A percentile compares a stretch with the other conserved stretches of the same genome.
phyloP scores from a whole-genome alignment of 2,888 invertebrate species.

The Catocala sponsa region DNA sequence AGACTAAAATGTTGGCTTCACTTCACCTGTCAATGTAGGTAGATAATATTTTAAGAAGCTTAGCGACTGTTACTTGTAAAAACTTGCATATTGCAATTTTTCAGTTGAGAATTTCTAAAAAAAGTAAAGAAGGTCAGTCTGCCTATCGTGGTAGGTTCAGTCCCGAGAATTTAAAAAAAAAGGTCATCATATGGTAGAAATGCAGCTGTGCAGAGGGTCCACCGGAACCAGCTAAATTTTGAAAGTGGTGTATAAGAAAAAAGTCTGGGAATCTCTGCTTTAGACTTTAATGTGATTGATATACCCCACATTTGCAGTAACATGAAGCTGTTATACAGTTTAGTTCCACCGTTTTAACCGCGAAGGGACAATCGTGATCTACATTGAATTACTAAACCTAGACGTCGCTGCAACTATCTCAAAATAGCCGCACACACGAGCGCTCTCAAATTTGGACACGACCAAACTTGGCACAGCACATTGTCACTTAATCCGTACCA shows the following conservation, averaged over 20 bases:
- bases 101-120: fast-evolving
- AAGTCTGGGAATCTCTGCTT: background rate
- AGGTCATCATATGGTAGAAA: no score
- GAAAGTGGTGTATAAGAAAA: no score
- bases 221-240: no score
- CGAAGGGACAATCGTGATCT: conserved; percentile 11
- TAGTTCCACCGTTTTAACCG: conserved; percentile 5
- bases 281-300: background rate
- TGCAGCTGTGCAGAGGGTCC: no score
- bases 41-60: no score
- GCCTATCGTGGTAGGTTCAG: fast-evolving
- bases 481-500: conserved; percentile 47
- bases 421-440: conserved; percentile 35
- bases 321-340: background rate
- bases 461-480: conserved; percentile 36
- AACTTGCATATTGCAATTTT: no score
- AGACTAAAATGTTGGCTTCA: no score
- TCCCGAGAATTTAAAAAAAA: no score
- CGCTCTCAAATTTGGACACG: conserved; percentile 28
- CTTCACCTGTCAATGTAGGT: no score
- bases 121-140: no score
- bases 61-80: no score
- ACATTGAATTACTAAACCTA: conserved; percentile 16
- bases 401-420: conserved; percentile 8
- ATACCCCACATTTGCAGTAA: background rate